Percentiles rank a stretch among this genome's conserved stretches.
phyloP scores from a whole-genome alignment of 2,113 vertebrate genomes.

The Lophotis ruficrista region DNA sequence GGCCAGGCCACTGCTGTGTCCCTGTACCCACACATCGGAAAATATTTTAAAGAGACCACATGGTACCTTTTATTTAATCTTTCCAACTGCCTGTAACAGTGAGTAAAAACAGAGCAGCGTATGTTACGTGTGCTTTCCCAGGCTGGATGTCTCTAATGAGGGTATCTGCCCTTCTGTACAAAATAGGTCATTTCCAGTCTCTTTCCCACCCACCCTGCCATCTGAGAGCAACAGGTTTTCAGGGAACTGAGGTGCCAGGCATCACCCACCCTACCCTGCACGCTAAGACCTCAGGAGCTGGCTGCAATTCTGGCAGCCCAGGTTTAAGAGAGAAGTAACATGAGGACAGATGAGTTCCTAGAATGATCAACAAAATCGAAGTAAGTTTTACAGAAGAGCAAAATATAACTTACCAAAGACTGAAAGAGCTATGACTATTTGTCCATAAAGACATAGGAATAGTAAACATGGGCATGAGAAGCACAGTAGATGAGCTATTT shows the following conservation, averaged over 20 bases:
- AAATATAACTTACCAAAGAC: not conserved
- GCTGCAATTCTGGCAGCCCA: not conserved
- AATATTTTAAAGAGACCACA: not conserved
- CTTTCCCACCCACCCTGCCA: rapidly evolving
- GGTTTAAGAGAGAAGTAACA: not conserved
- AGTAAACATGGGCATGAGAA: rapidly evolving
- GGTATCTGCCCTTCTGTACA: not conserved
- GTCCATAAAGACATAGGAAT: not conserved
- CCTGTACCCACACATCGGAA: not conserved
- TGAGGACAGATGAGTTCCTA: not conserved
- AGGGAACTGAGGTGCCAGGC: rapidly evolving
- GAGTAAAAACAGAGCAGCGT: not conserved
- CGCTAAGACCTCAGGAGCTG: not conserved
- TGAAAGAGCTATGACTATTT: not conserved
- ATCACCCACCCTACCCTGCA: not conserved
- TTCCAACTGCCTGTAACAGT: not conserved
- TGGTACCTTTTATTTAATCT: not conserved
- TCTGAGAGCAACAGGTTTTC: not conserved
- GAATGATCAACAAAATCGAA: not conserved
- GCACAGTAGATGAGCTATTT: not conserved
- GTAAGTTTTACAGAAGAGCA: not conserved
- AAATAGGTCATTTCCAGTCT: not conserved
- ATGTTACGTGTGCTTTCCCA: rapidly evolving
- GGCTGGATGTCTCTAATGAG: not conserved
- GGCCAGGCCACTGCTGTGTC: not conserved